Evolutionary conservation across 92 coral and sea anemone species (phyloP), one percentile per base, ranked within the genome.

Genomic region (Paramuricea clavata): DNA sequence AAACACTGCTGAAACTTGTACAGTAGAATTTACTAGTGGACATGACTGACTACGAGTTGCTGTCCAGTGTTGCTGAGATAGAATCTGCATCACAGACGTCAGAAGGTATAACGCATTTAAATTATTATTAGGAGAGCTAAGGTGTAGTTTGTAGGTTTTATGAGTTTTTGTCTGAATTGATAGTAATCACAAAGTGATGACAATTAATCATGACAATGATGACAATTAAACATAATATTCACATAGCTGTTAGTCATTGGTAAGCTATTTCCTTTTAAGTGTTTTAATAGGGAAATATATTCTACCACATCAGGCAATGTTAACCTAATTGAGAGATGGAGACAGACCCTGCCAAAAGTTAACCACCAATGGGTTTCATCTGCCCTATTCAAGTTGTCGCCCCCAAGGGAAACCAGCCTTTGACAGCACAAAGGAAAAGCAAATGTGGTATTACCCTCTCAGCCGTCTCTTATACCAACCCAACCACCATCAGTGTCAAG

Each of bases 371-470:
- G 93, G 93, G 73, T 91, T 6, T 76, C 91, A 1, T 69, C 49
- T 70, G 85, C 85, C 49, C 49, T 81, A 5, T 74, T 87, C 39
- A 78, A 81, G 47, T 8, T 9, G 10, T 17, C 73, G 71, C 3
- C 22, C 12, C 31, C 72, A 17, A 17, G 88, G 76, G 2, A 73
- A 49, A 64, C 67, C 81, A 81, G 81, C 62, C 41, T 68, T 81
- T 4, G 90, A 88, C 69, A 35, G 36, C 1, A 12, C 84, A 5
- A 82, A 83, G 13, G 47, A 73, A n/a, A 78, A 21, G 36, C 49
- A 50, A 78, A 11, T 90, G 31, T 90, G 93, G 93, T 87, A 52
- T 49, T 76, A 83, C 25, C 89, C 89, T 0, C 93, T 85, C n/a
- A 28, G 42, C 86, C 86, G 5, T 72, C 86, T 13, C 81, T 90